phyloP scores from a whole-genome alignment of 2,113 vertebrate genomes.

The Corythornis madagascariensis region DNA sequence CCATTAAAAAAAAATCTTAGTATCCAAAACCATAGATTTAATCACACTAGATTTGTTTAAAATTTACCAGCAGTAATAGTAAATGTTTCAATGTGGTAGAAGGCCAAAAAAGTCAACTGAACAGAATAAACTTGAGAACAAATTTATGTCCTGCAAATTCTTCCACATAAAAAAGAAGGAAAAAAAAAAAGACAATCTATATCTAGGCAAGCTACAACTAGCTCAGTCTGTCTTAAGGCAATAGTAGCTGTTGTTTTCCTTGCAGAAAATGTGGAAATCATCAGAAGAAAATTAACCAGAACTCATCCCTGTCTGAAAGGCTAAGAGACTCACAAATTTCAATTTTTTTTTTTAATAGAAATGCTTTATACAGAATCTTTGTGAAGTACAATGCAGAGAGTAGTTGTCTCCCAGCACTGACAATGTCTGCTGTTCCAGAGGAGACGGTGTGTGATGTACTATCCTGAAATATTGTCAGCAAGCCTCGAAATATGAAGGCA shows the following conservation, averaged over 20 bases:
- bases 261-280: slow-evolving; percentile 46
- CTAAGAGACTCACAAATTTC: slow-evolving; percentile 42
- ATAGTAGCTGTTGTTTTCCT: slow-evolving; percentile 38
- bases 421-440: slow-evolving; percentile 64
- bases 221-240: slow-evolving; percentile 55
- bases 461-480: slow-evolving; percentile 67
- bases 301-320: slow-evolving; percentile 37
- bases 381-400: slow-evolving; percentile 58
- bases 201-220: not conserved
- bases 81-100: not conserved
- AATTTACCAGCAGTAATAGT: not conserved
- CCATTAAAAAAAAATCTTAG: not conserved
- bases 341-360: slow-evolving; percentile 13
- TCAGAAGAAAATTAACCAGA: slow-evolving; percentile 66
- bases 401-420: slow-evolving; percentile 61
- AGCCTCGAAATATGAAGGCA: slow-evolving; percentile 63
- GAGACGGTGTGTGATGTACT: slow-evolving; percentile 62
- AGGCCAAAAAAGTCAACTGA: not conserved
- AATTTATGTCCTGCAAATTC: not conserved
- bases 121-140: not conserved
- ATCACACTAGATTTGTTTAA: not conserved
- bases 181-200: not conserved
- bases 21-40: not conserved
- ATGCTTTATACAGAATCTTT: slow-evolving; percentile 45
- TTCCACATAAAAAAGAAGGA: not conserved